Evolutionary conservation across 2,888 invertebrate genomes (phyloP).

Genomic region (Leptinotarsa haldemani): DNA sequence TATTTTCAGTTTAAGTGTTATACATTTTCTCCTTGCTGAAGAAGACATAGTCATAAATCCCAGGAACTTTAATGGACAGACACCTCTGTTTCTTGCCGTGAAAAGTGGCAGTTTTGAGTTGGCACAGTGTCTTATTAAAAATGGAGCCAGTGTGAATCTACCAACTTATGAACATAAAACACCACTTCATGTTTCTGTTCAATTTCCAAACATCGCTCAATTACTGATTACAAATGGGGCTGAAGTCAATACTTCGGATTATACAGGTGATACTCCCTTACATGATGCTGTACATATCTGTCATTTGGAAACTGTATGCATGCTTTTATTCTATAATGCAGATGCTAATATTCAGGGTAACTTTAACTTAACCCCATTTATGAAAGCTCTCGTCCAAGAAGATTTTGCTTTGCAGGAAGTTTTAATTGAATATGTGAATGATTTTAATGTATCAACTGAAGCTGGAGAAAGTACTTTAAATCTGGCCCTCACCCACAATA

Average conservation of each 20-base stretch:
- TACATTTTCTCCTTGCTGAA: conserved; percentile 47
- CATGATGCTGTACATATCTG: conserved; percentile 47
- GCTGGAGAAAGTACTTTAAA: conserved; percentile 48
- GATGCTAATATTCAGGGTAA: conserved; percentile 46
- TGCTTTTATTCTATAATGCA: conserved; percentile 55
- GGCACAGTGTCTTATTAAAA: conserved; percentile 47
- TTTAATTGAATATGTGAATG: conserved; percentile 51
- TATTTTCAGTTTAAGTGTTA: conserved; percentile 50
- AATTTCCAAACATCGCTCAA: conserved; percentile 44
- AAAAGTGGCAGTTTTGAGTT: conserved; percentile 39
- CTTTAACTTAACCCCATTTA: conserved; percentile 51
- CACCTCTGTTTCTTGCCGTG: conserved; percentile 51
- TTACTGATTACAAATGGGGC: conserved; percentile 53
- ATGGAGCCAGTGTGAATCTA: conserved; percentile 52
- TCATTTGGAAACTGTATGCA: conserved; percentile 51
- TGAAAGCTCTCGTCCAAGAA: conserved; percentile 48
- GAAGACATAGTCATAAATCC: conserved; percentile 50
- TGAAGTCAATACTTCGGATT: conserved; percentile 50
- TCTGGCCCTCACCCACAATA: conserved; percentile 47
- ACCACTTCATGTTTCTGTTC: conserved; percentile 53
- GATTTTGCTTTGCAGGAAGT: conserved; percentile 44
- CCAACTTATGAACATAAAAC: conserved; percentile 45
- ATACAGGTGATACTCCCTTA: conserved; percentile 51
- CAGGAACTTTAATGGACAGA: conserved; percentile 52
- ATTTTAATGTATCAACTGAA: conserved; percentile 46